phyloP scores from a whole-genome alignment of 2,797 vertebrate genomes.

The Muscicapa comitata region DNA sequence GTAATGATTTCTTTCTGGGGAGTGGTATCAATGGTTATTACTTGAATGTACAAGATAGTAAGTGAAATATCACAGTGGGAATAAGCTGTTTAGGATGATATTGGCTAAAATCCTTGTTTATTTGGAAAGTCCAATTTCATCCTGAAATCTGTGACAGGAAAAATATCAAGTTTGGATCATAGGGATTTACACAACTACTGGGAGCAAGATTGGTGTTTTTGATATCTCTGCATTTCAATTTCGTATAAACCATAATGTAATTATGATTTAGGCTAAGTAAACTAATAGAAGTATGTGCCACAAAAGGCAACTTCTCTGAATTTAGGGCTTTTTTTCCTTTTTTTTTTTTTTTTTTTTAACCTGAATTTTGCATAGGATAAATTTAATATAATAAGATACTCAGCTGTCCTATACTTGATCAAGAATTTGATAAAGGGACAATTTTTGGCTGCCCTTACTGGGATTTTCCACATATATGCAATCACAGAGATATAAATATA shows the following conservation, averaged over 20 bases:
- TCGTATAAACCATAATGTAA: neutral
- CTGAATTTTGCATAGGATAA: neutral
- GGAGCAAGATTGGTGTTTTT: neutral
- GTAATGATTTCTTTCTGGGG: slow-evolving; percentile 18
- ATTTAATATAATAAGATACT: too few relatives aligned
- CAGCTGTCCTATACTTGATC: neutral
- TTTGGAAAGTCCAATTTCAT: neutral
- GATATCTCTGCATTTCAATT: neutral
- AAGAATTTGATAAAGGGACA: neutral
- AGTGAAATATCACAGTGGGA: slow-evolving; percentile 1
- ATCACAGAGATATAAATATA: neutral
- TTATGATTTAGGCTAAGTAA: neutral
- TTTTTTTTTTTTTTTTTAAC: neutral
- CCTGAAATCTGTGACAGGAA: neutral
- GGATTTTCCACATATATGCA: neutral
- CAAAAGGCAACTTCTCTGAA: neutral
- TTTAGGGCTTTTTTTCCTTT: neutral
- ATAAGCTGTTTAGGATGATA: neutral
- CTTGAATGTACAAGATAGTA: neutral
- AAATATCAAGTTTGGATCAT: neutral
- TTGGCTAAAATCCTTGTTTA: neutral
- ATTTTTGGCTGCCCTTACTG: neutral
- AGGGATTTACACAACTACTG: neutral
- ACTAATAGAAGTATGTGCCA: neutral
- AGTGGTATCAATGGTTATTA: slow-evolving; percentile 3